A percentile compares a stretch with the other conserved stretches of the same genome.
Evolutionary conservation across 2,797 vertebrate species (phyloP).

Genomic region (Glossophaga mutica): DNA sequence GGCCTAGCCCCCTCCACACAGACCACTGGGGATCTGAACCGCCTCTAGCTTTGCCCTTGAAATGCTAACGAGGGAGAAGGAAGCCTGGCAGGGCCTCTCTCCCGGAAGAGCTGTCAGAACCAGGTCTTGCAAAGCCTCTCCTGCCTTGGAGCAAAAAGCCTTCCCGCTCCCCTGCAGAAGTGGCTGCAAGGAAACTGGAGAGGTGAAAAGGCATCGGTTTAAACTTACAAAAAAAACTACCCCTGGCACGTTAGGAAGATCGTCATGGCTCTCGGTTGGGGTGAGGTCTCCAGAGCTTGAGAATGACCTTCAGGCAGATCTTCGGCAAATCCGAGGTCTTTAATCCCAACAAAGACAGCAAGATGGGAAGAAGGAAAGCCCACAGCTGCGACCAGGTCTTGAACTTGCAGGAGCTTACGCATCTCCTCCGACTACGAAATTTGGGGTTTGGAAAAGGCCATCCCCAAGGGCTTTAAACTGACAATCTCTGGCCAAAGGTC

Average conservation of each 20-base stretch:
- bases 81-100: not conserved
- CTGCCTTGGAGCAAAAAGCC: conserved; percentile 10
- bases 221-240: not conserved
- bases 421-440: not conserved
- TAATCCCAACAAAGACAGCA: not conserved
- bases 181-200: not conserved
- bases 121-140: not conserved
- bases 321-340: not conserved
- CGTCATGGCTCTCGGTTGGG: not conserved
- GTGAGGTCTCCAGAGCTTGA: not conserved
- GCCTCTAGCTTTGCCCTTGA: not conserved
- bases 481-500: not conserved
- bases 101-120: not conserved
- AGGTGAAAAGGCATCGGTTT: not conserved
- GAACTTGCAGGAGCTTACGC: not conserved
- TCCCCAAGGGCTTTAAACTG: not conserved
- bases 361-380: not conserved
- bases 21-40: not conserved
- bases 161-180: not conserved
- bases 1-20: not conserved
- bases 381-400: not conserved
- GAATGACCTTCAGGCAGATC: not conserved
- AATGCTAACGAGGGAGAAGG: not conserved
- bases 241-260: not conserved
- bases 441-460: not conserved